Evolutionary conservation across 1,140 invertebrate species (phyloP), one percentile per base, ranked within the genome.

Genomic region (Lanistes nyassanus): DNA sequence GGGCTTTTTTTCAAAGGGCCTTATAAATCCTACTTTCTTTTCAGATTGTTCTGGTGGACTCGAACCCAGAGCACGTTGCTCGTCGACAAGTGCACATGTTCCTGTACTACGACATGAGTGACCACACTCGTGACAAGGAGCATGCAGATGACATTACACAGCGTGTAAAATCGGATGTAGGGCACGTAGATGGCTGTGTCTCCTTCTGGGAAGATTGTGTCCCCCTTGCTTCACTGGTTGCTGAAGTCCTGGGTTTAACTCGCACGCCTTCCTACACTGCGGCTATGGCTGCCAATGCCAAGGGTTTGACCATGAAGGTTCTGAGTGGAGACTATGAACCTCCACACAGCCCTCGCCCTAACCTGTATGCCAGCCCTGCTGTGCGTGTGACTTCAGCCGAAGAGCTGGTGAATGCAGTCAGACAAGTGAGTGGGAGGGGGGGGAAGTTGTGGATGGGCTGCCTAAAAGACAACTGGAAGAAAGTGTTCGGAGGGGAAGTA

Each of bases 41-140:
- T 34, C 73, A 85, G 83, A 51, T 85, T 19, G 53, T 81, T 23
- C 60, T 85, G 3, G 79, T 83, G 53, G 82, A 85, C 53, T 72
- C 75, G 0, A 62, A 82, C 39, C 47, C 60, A 26, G 55, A 74
- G 39, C 47, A 80, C 34, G 19, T 42, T 0, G 47, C 76, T 21
- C 60, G 31, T 6, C 19, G 26, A 2, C 23, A 66, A 3, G 79
- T 74, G 34, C 9, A 70, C 47, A n/a, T 29, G n/a, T 80, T 78
- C 29, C 73, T 80, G 26, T 42, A 74, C 23, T 71, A 70, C 51
- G 74, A 76, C 36, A 64, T 79, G 31, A 34, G 47, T 53, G 76
- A 80, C 42, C 78, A 79, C 39, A 77, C 36, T 9, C 62, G 66
- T 23, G 78, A 79, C 67, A 23, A 56, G 53, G 31, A 60, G n/a